A percentile compares a stretch with the other conserved stretches of the same genome.
These are phyloP conservation scores for Cyprinodon tularosa DNA, from an alignment of 2,113 vertebrate genomes.

Conservation along the genomic window DNA sequence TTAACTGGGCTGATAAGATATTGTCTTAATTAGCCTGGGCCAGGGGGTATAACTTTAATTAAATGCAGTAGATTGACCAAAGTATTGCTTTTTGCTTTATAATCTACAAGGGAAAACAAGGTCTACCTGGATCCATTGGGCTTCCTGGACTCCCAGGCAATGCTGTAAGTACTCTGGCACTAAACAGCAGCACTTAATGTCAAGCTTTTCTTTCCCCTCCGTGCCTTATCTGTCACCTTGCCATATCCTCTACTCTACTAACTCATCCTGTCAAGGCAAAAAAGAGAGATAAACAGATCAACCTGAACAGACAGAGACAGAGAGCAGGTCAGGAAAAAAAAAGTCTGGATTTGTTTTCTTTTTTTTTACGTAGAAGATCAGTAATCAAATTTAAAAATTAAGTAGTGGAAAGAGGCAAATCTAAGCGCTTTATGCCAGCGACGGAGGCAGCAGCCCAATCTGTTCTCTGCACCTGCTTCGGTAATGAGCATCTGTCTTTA, in stretches of 20 bases:
- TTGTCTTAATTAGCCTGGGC: slow-evolving; percentile 4
- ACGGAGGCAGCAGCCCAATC: slow-evolving; percentile 76
- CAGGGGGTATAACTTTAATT: slow-evolving; percentile 29
- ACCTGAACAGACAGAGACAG: slow-evolving; percentile 39
- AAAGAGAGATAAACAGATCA: slow-evolving; percentile 60
- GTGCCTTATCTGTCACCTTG: slow-evolving; percentile 53
- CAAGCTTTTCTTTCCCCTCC: slow-evolving; percentile 42
- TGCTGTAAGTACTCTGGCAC: slow-evolving; percentile 79
- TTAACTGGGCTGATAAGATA: slow-evolving; percentile 22
- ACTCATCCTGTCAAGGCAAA: slow-evolving; percentile 47
- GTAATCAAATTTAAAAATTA: slow-evolving; percentile 82
- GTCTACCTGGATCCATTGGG: slow-evolving; percentile 83
- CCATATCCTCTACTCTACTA: slow-evolving; percentile 29
- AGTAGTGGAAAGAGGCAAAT: slow-evolving; percentile 78
- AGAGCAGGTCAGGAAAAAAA: slow-evolving; percentile 31
- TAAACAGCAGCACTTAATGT: slow-evolving; percentile 40
- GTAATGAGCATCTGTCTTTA: slow-evolving; percentile 83
- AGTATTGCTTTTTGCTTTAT: slow-evolving; percentile 32
- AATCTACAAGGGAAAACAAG: slow-evolving; percentile 86
- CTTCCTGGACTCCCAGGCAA: slow-evolving; percentile 87
- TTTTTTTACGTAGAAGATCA: slow-evolving; percentile 71
- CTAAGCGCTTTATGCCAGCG: slow-evolving; percentile 70
- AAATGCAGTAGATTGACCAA: slow-evolving; percentile 34
- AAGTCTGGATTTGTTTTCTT: slow-evolving; percentile 43
- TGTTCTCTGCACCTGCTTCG: slow-evolving; percentile 79